A percentile compares a stretch with the other conserved stretches of the same genome.
Evolutionary conservation across 2,797 vertebrate species (phyloP).

Genomic region (Cheirogaleus major): DNA sequence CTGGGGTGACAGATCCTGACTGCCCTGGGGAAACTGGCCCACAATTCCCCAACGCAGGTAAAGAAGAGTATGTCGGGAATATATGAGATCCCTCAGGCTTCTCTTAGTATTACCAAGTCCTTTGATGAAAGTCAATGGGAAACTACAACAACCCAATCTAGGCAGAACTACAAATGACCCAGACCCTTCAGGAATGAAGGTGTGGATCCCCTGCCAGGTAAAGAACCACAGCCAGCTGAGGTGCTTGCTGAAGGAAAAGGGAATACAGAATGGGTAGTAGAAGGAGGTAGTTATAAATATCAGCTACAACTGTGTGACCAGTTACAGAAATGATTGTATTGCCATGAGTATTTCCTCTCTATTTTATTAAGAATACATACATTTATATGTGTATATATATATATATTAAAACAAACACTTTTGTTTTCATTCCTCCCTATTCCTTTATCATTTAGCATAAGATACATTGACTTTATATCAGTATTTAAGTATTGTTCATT

Average conservation of each 20-base stretch:
- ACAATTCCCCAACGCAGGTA: not conserved
- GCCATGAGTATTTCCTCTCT: not conserved
- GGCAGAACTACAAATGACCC: not conserved
- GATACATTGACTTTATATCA: not conserved
- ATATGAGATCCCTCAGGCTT: not conserved
- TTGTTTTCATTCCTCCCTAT: not conserved
- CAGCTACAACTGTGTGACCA: not conserved
- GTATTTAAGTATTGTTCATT: not conserved
- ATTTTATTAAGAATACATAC: not conserved
- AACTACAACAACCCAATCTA: not conserved
- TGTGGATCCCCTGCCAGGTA: not conserved
- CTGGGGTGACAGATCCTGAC: not conserved
- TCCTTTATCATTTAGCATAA: not conserved
- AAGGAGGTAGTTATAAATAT: not conserved
- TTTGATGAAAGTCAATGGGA: not conserved
- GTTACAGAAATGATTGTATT: not conserved
- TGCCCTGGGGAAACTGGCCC: not conserved
- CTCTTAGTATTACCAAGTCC: not conserved
- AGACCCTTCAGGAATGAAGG: not conserved
- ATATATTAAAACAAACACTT: not conserved
- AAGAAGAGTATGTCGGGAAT: not conserved
- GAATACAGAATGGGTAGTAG: not conserved
- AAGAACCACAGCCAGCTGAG: not conserved
- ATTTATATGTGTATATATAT: not conserved
- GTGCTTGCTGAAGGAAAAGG: not conserved